Evolutionary conservation across 2,888 invertebrate species (phyloP).

Genomic region (Adelphocoris suturalis): DNA sequence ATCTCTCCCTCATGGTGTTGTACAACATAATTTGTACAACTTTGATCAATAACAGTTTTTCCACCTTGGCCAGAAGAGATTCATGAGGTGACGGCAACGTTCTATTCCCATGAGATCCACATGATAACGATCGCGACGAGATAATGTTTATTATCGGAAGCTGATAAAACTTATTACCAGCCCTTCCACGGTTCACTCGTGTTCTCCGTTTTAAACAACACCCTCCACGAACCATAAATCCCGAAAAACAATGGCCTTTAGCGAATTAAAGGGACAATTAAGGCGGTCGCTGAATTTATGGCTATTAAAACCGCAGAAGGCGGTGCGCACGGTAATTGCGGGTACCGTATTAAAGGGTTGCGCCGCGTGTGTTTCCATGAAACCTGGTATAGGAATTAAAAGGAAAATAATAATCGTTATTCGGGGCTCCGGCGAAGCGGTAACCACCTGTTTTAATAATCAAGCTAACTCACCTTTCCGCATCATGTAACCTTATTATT

Average conservation of each 20-base stretch:
- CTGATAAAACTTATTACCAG: not conserved
- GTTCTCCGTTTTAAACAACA: not conserved
- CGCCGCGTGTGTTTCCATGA: not conserved
- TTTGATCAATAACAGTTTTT: too few relatives aligned
- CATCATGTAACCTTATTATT: conserved; percentile 17
- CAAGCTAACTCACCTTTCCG: not conserved
- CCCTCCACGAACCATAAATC: conserved; percentile 11
- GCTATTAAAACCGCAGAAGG: conserved; percentile 25
- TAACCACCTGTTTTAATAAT: conserved; percentile 3
- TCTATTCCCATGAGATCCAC: not conserved
- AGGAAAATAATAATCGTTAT: not conserved
- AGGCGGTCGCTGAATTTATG: not conserved
- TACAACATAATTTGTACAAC: too few relatives aligned
- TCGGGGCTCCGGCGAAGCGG: not conserved
- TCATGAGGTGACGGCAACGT: not conserved
- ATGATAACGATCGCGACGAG: not conserved
- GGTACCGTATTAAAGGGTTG: not conserved
- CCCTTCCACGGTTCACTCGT: not conserved
- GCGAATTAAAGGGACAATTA: conserved; percentile 13
- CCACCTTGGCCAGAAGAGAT: not conserved
- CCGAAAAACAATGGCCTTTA: conserved; percentile 11
- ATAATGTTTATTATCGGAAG: not conserved
- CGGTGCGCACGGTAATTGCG: conserved; percentile 2
- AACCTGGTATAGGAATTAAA: conserved; percentile 7
- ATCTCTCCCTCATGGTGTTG: too few relatives aligned